Evolutionary conservation across 2,888 invertebrate species (phyloP).

Genomic region (Hoplodrina ambigua): DNA sequence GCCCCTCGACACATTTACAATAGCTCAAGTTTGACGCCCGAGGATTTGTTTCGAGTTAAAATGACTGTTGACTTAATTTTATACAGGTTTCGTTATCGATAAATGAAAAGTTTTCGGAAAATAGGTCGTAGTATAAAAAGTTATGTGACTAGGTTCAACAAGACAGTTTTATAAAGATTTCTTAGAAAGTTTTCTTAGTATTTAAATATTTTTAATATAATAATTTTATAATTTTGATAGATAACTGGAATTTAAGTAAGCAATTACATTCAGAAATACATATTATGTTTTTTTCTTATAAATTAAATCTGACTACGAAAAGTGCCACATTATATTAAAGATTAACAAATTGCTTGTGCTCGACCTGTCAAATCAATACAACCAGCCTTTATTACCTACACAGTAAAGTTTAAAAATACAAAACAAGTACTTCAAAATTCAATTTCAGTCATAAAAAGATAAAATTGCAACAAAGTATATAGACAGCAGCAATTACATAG

Average conservation of each 20-base stretch:
- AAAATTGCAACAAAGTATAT: conserved; percentile 43
- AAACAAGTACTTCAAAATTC: conserved; percentile 7
- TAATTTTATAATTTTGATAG: too few species aligned
- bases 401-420: conserved; percentile 4
- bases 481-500: conserved; percentile 55
- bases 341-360: too few species aligned
- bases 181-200: too few species aligned
- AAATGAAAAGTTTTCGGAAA: conserved; percentile 44
- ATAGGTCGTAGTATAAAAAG: neutral
- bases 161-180: neutral
- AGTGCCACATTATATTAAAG: too few species aligned
- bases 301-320: too few species aligned
- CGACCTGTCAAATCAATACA: too few species aligned
- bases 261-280: too few species aligned
- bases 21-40: conserved; percentile 81
- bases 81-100: conserved; percentile 48
- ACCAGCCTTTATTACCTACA: too few species aligned
- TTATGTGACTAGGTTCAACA: neutral
- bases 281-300: too few species aligned
- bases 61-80: conserved; percentile 76
- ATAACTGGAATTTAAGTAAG: too few species aligned
- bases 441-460: conserved; percentile 20
- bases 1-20: conserved; percentile 88
- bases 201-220: too few species aligned
- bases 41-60: conserved; percentile 81